These are phyloP conservation scores for Drosophila prostipennis DNA, from an alignment of 2,888 invertebrate species.

Conservation along the genomic window DNA sequence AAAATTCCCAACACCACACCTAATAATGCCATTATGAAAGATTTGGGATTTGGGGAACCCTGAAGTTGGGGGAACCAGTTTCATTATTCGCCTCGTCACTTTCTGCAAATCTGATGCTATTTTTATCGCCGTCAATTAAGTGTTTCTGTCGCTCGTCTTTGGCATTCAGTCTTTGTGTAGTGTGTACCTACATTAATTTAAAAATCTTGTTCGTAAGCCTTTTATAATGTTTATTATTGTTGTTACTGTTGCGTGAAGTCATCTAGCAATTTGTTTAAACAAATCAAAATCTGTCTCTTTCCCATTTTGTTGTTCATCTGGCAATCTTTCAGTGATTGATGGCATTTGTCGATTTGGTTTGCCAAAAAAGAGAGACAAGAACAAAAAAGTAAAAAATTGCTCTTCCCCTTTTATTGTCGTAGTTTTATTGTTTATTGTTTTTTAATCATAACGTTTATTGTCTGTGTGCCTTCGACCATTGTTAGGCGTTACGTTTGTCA, in stretches of 20 bases:
- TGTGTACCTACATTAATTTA: constrained; percentile 49
- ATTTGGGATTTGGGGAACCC: constrained; percentile 18
- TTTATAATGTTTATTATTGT: constrained; percentile 34
- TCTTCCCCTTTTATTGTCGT: constrained; percentile 43
- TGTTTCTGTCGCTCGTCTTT: constrained; percentile 21
- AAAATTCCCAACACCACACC: background rate
- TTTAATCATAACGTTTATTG: constrained; percentile 75
- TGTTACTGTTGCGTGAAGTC: constrained; percentile 66
- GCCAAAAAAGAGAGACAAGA: constrained; percentile 40
- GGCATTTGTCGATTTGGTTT: constrained; percentile 46
- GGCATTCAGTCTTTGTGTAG: constrained; percentile 46
- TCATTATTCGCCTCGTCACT: constrained; percentile 27
- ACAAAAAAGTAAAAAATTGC: constrained; percentile 25
- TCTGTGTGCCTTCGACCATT: constrained; percentile 58
- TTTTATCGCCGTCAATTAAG: constrained; percentile 40
- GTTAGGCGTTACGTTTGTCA: constrained; percentile 34
- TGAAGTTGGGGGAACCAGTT: constrained; percentile 36
- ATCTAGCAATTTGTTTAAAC: constrained; percentile 65
- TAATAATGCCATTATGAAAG: background rate
- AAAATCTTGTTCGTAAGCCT: constrained; percentile 56
- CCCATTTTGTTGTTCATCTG: constrained; percentile 7
- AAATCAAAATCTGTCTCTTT: constrained; percentile 58
- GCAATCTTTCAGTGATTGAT: constrained; percentile 63
- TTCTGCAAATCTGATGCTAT: constrained; percentile 30
- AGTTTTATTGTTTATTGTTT: constrained; percentile 69